Evolutionary conservation across 2,888 invertebrate species (phyloP).

Genomic region (Xylota sylvarum): DNA sequence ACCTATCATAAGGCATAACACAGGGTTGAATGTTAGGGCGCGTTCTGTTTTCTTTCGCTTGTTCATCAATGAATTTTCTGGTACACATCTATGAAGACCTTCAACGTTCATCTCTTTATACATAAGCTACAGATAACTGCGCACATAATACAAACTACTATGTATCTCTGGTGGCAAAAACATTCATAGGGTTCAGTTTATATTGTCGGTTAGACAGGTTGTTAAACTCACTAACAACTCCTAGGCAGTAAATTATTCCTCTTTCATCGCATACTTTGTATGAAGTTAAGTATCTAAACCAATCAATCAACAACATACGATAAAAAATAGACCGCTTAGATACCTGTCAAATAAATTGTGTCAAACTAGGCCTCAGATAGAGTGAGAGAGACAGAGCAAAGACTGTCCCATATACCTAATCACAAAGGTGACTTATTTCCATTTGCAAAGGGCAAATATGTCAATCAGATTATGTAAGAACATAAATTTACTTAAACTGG

Average conservation of each 20-base stretch:
- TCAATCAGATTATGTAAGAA: constrained; percentile 68
- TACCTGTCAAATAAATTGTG: constrained; percentile 5
- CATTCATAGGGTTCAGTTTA: too few relatives aligned
- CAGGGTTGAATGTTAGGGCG: too few relatives aligned
- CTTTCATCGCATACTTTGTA: background rate
- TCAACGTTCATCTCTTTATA: too few relatives aligned
- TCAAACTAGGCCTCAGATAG: background rate
- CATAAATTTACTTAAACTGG: constrained; percentile 58
- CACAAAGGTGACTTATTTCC: constrained; percentile 61
- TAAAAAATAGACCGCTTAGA: background rate
- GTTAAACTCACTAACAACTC: background rate
- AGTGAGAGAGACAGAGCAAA: background rate
- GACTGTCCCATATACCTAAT: constrained; percentile 41
- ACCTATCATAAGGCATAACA: too few relatives aligned
- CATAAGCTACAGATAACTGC: too few relatives aligned
- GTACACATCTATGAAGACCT: too few relatives aligned
- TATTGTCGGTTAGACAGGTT: background rate
- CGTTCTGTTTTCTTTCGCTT: too few relatives aligned
- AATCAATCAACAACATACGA: background rate
- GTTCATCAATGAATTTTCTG: too few relatives aligned
- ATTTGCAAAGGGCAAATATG: constrained; percentile 69
- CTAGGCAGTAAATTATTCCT: background rate
- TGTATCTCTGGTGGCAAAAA: too few relatives aligned
- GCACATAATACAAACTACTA: too few relatives aligned
- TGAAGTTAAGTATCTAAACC: background rate